A percentile compares a stretch with the other conserved stretches of the same genome.
Evolutionary conservation across 2,888 invertebrate species (phyloP).

Genomic region (Pasiphila rectangulata): DNA sequence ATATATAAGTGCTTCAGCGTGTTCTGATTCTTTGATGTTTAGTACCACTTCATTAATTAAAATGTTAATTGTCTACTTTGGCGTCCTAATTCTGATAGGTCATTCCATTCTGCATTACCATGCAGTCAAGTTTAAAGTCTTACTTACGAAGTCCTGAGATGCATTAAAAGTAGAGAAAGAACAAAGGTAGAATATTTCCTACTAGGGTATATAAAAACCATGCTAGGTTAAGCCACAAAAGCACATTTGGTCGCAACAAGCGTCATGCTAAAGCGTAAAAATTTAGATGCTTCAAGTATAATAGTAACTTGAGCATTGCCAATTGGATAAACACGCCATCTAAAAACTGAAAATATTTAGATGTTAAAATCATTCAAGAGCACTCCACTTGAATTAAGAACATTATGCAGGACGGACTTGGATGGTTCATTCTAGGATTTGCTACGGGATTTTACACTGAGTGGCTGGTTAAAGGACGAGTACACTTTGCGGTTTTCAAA

Average conservation of each 20-base stretch:
- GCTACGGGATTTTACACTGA: slow-evolving; percentile 36
- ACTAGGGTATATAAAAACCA: slow-evolving; percentile 31
- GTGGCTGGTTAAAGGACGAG: slow-evolving; percentile 32
- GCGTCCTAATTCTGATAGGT: slow-evolving; percentile 11
- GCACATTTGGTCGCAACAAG: slow-evolving; percentile 38
- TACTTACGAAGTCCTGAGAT: slow-evolving; percentile 53
- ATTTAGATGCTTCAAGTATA: slow-evolving; percentile 31
- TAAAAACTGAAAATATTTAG: slow-evolving; percentile 43
- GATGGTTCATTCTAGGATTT: slow-evolving; percentile 27
- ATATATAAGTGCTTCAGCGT: slow-evolving; percentile 14
- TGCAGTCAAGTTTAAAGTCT: slow-evolving; percentile 33
- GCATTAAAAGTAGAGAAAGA: slow-evolving; percentile 48
- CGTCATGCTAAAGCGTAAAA: slow-evolving; percentile 48
- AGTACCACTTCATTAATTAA: slow-evolving; percentile 10
- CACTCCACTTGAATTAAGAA: slow-evolving; percentile 27
- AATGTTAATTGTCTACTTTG: slow-evolving; percentile 17
- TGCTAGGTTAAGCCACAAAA: slow-evolving; percentile 41
- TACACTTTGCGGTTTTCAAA: background rate
- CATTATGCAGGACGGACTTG: slow-evolving; percentile 29
- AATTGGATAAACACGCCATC: slow-evolving; percentile 44
- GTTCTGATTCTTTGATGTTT: slow-evolving; percentile 2
- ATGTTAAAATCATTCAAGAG: slow-evolving; percentile 36
- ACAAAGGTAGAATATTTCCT: slow-evolving; percentile 34
- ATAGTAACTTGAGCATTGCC: slow-evolving; percentile 36
- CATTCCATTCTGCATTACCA: slow-evolving; percentile 20